These are phyloP conservation scores for Scaptomyza polygonia DNA, from an alignment of 2,888 invertebrate species.

Conservation along the genomic window DNA sequence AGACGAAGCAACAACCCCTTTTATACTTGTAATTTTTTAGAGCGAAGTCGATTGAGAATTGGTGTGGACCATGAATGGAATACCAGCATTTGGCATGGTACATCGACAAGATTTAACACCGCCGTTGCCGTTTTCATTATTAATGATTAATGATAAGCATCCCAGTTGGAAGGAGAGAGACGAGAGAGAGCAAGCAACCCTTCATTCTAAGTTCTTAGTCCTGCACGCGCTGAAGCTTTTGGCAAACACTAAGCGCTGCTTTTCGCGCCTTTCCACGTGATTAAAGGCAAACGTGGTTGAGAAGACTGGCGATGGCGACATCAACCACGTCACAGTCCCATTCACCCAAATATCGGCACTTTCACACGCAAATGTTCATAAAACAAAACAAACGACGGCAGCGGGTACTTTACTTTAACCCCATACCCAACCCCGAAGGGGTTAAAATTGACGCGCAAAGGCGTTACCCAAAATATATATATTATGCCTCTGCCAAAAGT, in stretches of 20 bases:
- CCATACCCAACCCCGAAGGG: conserved; percentile 28
- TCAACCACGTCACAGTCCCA: conserved; percentile 47
- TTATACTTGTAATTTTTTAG: conserved; percentile 8
- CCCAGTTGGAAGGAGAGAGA: conserved; percentile 15
- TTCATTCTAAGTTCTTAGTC: conserved; percentile 26
- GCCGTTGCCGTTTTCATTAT: conserved; percentile 81
- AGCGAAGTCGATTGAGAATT: not conserved
- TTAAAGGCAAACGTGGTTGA: conserved; percentile 71
- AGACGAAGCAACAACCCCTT: conserved; percentile 53
- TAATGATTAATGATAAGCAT: conserved; percentile 84
- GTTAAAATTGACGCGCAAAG: conserved; percentile 59
- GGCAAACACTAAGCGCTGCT: conserved; percentile 78
- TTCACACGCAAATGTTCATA: conserved; percentile 76
- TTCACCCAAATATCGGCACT: conserved; percentile 75
- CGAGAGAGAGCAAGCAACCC: conserved; percentile 51
- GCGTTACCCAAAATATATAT: conserved; percentile 78
- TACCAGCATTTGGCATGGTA: conserved; percentile 82
- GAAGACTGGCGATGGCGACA: conserved; percentile 50
- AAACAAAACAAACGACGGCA: conserved; percentile 27
- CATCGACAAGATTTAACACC: conserved; percentile 69
- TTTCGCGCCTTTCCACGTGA: conserved; percentile 85
- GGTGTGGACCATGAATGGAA: conserved; percentile 60
- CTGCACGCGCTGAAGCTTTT: conserved; percentile 77
- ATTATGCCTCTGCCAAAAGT: conserved; percentile 51
- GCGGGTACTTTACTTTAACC: conserved; percentile 17